phyloP scores from a whole-genome alignment of 2,888 invertebrate species.

The Heliconius sara region DNA sequence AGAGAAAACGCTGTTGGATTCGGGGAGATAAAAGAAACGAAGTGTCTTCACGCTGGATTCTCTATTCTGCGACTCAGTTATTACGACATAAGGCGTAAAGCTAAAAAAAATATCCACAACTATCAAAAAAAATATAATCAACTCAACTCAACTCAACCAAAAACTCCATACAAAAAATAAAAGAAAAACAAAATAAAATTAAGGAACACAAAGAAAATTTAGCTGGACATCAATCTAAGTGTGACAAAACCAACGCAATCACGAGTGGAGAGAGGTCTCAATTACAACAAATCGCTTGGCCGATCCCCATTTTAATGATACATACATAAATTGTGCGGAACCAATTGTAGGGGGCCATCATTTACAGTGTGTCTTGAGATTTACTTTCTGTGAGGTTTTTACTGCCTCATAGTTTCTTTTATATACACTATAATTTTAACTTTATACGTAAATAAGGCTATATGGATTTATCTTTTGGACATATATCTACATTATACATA shows the following conservation, averaged over 20 bases:
- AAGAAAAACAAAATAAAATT: not conserved
- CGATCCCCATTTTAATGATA: constrained; percentile 36
- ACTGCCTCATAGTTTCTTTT: not conserved
- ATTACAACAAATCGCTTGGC: constrained; percentile 37
- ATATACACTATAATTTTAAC: not conserved
- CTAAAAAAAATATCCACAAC: not conserved
- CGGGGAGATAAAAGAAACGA: too few species aligned
- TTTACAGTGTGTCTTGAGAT: constrained; percentile 35
- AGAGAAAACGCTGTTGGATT: too few species aligned
- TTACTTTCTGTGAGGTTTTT: constrained; percentile 17
- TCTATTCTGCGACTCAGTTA: not conserved
- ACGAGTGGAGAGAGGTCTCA: constrained; percentile 21
- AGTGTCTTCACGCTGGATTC: too few species aligned
- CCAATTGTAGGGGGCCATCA: constrained; percentile 40
- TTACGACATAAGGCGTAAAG: not conserved
- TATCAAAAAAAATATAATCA: not conserved
- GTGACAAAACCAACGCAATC: constrained; percentile 25
- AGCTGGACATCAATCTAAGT: not conserved
- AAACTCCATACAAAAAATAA: not conserved
- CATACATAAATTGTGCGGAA: constrained; percentile 41
- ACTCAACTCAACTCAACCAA: not conserved
- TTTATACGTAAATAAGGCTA: not conserved
- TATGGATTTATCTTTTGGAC: too few species aligned
- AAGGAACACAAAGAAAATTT: too few species aligned
- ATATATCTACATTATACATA: not conserved